phyloP scores from a whole-genome alignment of 2,888 invertebrate genomes.

The Leptopilina syphax region DNA sequence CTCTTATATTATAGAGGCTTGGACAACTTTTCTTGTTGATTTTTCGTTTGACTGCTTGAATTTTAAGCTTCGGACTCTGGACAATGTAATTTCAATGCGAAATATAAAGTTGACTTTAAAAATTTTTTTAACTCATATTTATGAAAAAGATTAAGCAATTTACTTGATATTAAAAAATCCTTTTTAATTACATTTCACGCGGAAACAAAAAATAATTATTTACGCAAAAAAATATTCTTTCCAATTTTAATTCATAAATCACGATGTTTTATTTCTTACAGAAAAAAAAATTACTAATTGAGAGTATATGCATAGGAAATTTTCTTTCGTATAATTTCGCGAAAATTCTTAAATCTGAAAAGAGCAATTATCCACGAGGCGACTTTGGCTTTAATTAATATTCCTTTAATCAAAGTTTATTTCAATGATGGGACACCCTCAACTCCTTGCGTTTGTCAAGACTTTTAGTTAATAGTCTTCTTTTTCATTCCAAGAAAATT shows the following conservation, averaged over 20 bases:
- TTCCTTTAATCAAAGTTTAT: conserved; percentile 35
- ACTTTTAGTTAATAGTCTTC: not conserved
- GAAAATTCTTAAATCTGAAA: not conserved
- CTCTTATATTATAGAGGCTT: not conserved
- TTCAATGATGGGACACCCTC: not conserved
- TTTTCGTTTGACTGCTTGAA: conserved; percentile 13
- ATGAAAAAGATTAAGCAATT: conserved; percentile 1
- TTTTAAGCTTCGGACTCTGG: conserved; percentile 3
- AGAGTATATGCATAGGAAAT: no score
- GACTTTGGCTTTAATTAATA: conserved; percentile 28
- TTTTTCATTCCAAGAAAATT: not conserved
- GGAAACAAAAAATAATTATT: not conserved
- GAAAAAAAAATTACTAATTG: not conserved
- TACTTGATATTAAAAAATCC: not conserved
- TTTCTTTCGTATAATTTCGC: not conserved
- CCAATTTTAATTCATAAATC: no score
- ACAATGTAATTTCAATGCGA: conserved; percentile 14
- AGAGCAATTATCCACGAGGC: not conserved
- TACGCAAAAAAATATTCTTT: no score
- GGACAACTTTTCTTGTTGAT: conserved; percentile 11
- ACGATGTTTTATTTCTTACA: no score
- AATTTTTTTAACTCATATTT: conserved; percentile 11
- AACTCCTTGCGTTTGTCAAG: not conserved
- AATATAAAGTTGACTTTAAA: not conserved
- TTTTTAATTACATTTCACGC: not conserved